Conservation (phyloP, 30 jellyfish, hydroid and myxozoan species). For the Pelagia noctiluca region DNA sequence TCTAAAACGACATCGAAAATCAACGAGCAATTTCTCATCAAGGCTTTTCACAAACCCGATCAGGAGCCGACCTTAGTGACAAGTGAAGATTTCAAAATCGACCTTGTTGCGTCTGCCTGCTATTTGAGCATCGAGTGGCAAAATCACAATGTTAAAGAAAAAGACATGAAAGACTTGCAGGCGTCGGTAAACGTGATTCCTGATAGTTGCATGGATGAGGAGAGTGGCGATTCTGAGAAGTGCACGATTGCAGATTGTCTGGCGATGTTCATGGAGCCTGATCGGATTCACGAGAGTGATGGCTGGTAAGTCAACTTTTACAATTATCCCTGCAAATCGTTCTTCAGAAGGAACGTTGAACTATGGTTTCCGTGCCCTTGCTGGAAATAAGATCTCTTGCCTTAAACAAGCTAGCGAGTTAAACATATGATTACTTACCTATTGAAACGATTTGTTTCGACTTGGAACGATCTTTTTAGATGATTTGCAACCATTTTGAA, state of each 20-base stretch:
- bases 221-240: constrained; percentile 45
- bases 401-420: no score
- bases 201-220: constrained; percentile 30
- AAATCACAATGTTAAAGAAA: constrained; percentile 35
- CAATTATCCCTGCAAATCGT: background rate
- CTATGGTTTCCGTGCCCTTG: no score
- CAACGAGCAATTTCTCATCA: constrained; percentile 44
- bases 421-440: no score
- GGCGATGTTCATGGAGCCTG: constrained; percentile 93
- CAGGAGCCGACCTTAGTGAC: constrained; percentile 59
- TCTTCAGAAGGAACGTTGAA: no score
- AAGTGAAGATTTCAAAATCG: constrained; percentile 69
- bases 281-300: constrained; percentile 79
- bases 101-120: constrained; percentile 46
- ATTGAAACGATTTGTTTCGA: no score
- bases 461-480: no score
- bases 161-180: constrained; percentile 46
- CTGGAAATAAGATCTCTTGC: no score
- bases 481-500: no score
- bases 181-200: constrained; percentile 38
- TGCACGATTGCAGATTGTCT: constrained; percentile 82
- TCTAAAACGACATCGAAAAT: constrained; percentile 13
- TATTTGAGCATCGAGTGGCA: constrained; percentile 86
- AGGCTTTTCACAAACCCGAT: constrained; percentile 70
- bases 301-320: constrained; percentile 78